Base-by-base conservation (phyloP, 2,797 vertebrate genomes). In the Ptychadena robeensis region DNA sequence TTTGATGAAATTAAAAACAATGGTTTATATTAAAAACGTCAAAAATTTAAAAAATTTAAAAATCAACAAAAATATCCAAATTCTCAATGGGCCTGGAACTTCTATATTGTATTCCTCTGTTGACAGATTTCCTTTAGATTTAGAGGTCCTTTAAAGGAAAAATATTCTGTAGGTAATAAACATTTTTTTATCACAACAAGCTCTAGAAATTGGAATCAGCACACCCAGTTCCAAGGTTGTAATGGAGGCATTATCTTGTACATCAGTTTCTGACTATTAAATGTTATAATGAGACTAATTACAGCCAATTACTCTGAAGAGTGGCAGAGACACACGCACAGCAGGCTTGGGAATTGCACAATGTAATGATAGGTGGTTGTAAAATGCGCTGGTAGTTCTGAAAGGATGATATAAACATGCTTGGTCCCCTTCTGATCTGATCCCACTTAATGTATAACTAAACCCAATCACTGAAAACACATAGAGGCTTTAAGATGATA, bases 211-310 rank as follows among this genome's bases (percentile, higher is more conserved):
- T 61, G 59, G 27, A 61, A 12, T 28, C 27, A 25, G 59, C 59
- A 28, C 27, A 28, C 59, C 59, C 59, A 61, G n/a, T 61, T 61
- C 25, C 59, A 61, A 61, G 25, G n/a, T 61, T 61, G 59, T 61
- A 28, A 61, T 61, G 59, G 59, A 28, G 27, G 27, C 25, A 61
- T 61, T 25, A 61, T 61, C 27, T 61, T 61, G 59, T 61, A 61
- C 59, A 61, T 61, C 59, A 61, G 59, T 27, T 61, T 28, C 59
- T 61, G 59, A 61, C 59, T 61, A 28, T 61, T 61, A 61, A 11
- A 61, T 61, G 59, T 25, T 61, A 28, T 61, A 61, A 61, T 61
- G 59, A 61, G 59, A 61, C 59, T 61, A 61, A 61, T 61, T 61
- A 28, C 9, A 27, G 59, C 27, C 59, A 61, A 61, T 61, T 61